Percentiles rank a stretch among this genome's conserved stretches.
These are phyloP conservation scores for Vidua chalybeata DNA, from an alignment of 2,113 vertebrate species.

Conservation along the genomic window DNA sequence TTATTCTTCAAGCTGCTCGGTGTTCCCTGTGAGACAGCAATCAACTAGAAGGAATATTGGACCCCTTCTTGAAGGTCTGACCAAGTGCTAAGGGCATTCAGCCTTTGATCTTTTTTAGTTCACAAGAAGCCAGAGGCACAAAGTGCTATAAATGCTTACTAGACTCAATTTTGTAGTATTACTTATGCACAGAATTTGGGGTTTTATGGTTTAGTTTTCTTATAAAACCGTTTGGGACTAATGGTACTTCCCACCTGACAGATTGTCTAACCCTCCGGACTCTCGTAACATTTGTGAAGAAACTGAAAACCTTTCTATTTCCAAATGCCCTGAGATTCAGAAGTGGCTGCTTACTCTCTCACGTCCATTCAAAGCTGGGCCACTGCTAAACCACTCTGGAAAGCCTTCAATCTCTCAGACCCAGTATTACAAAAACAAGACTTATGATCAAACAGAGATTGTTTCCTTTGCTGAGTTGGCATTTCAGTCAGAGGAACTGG, in stretches of 20 bases:
- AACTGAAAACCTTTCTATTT: conserved; percentile 4
- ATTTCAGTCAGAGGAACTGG: background rate
- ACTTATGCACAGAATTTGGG: conserved; percentile 8
- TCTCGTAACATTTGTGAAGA: background rate
- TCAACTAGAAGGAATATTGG: background rate
- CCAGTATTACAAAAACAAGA: background rate
- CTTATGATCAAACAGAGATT: background rate
- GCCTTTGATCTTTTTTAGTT: conserved; percentile 50
- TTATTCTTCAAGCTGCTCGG: background rate
- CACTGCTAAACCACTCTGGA: background rate
- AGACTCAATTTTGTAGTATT: conserved; percentile 45
- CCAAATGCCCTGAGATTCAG: background rate
- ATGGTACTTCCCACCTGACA: conserved; percentile 37
- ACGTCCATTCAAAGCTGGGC: background rate
- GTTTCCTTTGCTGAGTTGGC: background rate
- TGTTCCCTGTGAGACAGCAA: conserved; percentile 21
- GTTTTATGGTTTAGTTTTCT: conserved; percentile 30
- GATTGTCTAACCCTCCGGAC: background rate
- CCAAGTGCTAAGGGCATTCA: background rate
- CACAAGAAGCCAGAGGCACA: background rate
- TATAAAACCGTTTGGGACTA: conserved; percentile 26
- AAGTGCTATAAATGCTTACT: conserved; percentile 45
- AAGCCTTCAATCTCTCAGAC: background rate
- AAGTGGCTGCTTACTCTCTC: background rate
- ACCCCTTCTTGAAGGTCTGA: conserved; percentile 26